A percentile compares a stretch with the other conserved stretches of the same genome.
Conservation (phyloP, 2,888 invertebrate species). For the Stomorhina lunata region DNA sequence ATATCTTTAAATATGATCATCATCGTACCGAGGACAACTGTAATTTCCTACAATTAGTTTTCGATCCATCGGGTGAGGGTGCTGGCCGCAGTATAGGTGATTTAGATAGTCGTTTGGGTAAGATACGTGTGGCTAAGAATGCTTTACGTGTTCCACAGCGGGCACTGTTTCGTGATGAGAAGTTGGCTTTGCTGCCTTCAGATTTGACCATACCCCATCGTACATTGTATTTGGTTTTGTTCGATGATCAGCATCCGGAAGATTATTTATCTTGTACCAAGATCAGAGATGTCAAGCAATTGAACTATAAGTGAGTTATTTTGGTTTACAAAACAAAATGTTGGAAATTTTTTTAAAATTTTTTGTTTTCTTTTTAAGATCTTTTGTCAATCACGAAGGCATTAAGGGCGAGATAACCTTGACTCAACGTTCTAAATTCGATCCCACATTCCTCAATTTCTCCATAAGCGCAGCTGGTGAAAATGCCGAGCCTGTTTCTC, state of each 20-base stretch:
- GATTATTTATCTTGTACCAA: conserved; percentile 91
- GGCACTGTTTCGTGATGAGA: conserved; percentile 85
- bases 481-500: conserved; percentile 84
- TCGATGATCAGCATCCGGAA: conserved; percentile 87
- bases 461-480: conserved; percentile 84
- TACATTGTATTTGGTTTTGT: conserved; percentile 89
- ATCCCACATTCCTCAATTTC: conserved; percentile 90
- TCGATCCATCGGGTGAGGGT: conserved; percentile 89
- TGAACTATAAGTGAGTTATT: conserved; percentile 85
- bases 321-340: background rate
- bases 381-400: conserved; percentile 87
- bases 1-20: conserved; percentile 88
- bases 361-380: conserved; percentile 76
- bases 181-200: conserved; percentile 85
- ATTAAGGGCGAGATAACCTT: conserved; percentile 90
- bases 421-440: conserved; percentile 89
- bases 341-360: background rate
- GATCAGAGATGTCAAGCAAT: conserved; percentile 85
- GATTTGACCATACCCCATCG: conserved; percentile 89
- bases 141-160: conserved; percentile 81
- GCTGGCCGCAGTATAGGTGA: conserved; percentile 88
- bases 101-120: conserved; percentile 87
- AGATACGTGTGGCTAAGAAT: conserved; percentile 86
- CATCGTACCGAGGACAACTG: conserved; percentile 88
- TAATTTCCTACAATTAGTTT: conserved; percentile 90